Percentiles rank a stretch among this genome's conserved stretches.
Conservation (phyloP, 2,888 invertebrate species). For the Bugula neritina region DNA sequence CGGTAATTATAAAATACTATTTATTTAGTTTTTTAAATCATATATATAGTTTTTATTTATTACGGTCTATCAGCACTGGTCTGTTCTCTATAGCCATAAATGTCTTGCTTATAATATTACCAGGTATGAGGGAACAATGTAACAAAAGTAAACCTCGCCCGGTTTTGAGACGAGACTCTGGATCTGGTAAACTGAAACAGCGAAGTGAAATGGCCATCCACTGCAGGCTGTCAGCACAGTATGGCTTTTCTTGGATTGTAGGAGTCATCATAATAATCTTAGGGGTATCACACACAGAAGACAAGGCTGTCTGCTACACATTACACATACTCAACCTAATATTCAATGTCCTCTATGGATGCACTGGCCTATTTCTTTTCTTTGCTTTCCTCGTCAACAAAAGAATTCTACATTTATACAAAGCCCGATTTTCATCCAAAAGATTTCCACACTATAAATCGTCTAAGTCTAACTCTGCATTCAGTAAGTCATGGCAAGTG, state of each 20-base stretch:
- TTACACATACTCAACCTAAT: slow-evolving; percentile 21
- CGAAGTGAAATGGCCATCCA: slow-evolving; percentile 21
- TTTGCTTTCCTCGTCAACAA: slow-evolving; percentile 24
- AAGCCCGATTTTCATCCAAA: neutral
- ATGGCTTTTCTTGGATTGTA: slow-evolving; percentile 26
- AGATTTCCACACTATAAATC: neutral
- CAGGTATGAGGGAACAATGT: slow-evolving; percentile 1
- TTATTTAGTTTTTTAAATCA: too few relatives aligned
- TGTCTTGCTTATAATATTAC: too few relatives aligned
- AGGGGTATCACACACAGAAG: slow-evolving; percentile 6
- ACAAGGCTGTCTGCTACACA: neutral
- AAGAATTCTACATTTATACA: slow-evolving; percentile 24
- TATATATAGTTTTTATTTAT: too few relatives aligned
- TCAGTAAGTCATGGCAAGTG: neutral
- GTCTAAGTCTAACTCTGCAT: neutral
- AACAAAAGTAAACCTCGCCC: neutral
- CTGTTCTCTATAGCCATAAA: too few relatives aligned
- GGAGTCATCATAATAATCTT: slow-evolving; percentile 13
- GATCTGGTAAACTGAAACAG: neutral
- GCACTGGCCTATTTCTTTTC: slow-evolving; percentile 23
- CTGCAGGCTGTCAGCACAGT: slow-evolving; percentile 9
- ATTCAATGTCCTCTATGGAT: slow-evolving; percentile 24
- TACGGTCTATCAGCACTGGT: too few relatives aligned
- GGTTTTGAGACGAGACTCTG: slow-evolving; percentile 21
- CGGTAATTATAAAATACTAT: neutral